These are phyloP conservation scores for Cynocephalus volans DNA, from an alignment of 2,113 vertebrate genomes.

Conservation along the genomic window DNA sequence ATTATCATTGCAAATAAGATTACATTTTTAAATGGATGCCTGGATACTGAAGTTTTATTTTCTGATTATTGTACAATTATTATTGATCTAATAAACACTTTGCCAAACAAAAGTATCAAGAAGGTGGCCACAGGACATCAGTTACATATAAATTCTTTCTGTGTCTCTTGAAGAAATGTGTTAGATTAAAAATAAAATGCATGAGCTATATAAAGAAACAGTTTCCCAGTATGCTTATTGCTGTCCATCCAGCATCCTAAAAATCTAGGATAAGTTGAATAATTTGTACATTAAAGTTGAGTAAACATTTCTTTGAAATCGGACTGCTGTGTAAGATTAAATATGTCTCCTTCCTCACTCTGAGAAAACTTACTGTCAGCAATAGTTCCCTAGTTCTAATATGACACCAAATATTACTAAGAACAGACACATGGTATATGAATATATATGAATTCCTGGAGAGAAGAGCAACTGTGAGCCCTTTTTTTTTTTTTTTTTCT, in stretches of 20 bases:
- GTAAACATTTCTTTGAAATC: not conserved
- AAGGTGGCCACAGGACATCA: not conserved
- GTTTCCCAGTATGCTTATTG: not conserved
- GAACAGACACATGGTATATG: not conserved
- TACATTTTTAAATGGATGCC: not conserved
- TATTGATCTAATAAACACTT: not conserved
- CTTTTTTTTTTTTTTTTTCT: fast-evolving
- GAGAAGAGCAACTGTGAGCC: not conserved
- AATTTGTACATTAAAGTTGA: not conserved
- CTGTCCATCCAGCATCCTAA: not conserved
- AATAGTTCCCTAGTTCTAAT: not conserved
- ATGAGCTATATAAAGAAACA: not conserved
- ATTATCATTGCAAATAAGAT: not conserved
- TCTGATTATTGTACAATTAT: not conserved
- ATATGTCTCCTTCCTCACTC: not conserved
- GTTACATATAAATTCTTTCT: not conserved
- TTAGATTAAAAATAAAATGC: not conserved
- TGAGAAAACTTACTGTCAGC: not conserved
- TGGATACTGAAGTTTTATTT: not conserved
- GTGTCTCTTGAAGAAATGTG: not conserved
- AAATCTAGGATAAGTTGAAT: not conserved
- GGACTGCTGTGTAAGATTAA: not conserved
- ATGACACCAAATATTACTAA: not conserved
- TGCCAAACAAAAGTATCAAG: not conserved
- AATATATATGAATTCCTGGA: not conserved